These are phyloP conservation scores for Manacus vitellinus DNA, from an alignment of 2,113 vertebrate species.

Conservation along the genomic window DNA sequence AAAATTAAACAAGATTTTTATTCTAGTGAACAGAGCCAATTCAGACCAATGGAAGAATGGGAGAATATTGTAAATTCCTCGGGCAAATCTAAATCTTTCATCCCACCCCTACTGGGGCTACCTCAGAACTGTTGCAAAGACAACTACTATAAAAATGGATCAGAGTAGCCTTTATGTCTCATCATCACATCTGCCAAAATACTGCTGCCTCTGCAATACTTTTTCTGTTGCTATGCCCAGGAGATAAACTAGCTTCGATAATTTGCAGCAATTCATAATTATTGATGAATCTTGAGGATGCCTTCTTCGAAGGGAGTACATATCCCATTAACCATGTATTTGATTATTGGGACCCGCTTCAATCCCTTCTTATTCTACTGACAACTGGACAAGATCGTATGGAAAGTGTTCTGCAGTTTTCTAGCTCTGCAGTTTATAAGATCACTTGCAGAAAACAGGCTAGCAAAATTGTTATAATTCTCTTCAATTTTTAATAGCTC, in stretches of 20 bases:
- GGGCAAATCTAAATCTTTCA: not conserved
- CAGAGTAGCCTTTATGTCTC: not conserved
- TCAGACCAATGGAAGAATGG: not conserved
- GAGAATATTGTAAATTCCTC: not conserved
- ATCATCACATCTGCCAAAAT: not conserved
- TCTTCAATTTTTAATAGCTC: not conserved
- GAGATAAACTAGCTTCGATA: not conserved
- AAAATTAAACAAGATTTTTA: slow-evolving; percentile 20
- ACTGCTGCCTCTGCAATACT: not conserved
- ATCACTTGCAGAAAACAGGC: not conserved
- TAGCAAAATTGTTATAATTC: not conserved
- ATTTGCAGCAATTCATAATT: not conserved
- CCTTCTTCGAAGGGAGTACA: not conserved
- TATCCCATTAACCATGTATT: not conserved
- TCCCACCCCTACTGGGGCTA: not conserved
- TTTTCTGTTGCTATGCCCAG: not conserved
- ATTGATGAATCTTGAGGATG: not conserved
- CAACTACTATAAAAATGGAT: not conserved
- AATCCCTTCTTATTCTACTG: not conserved
- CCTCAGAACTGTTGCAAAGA: not conserved
- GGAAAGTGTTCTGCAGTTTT: not conserved
- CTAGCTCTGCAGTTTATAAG: not conserved
- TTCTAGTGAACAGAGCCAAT: not conserved
- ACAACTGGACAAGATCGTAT: not conserved
- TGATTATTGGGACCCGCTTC: not conserved